Conservation (phyloP, 2,797 vertebrate genomes). For the Zalophus californianus region DNA sequence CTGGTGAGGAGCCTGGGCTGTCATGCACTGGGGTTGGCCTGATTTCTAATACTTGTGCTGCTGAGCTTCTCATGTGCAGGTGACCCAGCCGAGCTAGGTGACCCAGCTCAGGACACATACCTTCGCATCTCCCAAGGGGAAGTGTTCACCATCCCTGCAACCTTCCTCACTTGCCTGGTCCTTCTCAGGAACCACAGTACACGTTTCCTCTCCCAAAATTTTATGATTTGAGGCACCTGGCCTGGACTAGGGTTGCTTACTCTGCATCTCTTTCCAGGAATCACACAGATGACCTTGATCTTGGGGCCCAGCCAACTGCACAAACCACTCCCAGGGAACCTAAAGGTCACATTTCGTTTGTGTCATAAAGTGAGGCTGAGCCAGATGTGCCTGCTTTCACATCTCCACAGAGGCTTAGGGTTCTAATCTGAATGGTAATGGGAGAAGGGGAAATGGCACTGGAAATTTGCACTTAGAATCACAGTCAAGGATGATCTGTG, state of each 20-base stretch:
- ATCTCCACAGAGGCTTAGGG: neutral
- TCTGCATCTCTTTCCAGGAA: constrained; percentile 55
- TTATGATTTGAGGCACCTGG: neutral
- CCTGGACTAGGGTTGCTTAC: neutral
- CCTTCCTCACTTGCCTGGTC: neutral
- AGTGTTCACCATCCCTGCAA: neutral
- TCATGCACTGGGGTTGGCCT: neutral
- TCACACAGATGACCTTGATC: constrained; percentile 34
- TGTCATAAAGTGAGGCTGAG: neutral
- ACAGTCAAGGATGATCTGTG: neutral
- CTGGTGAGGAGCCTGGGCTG: neutral
- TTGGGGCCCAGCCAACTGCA: neutral
- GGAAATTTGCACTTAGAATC: neutral
- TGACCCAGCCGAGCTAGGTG: neutral
- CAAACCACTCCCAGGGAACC: neutral
- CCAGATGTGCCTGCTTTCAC: neutral
- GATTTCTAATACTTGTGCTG: neutral
- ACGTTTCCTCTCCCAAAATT: neutral
- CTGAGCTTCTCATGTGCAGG: neutral
- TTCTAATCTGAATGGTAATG: neutral
- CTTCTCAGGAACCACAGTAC: constrained; percentile 38
- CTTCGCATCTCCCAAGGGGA: neutral
- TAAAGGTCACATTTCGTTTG: constrained; percentile 33
- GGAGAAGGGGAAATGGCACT: neutral
- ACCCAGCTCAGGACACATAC: neutral